Evolutionary conservation across 1,140 invertebrate species (phyloP).

Genomic region (Papilio aristodemus): DNA sequence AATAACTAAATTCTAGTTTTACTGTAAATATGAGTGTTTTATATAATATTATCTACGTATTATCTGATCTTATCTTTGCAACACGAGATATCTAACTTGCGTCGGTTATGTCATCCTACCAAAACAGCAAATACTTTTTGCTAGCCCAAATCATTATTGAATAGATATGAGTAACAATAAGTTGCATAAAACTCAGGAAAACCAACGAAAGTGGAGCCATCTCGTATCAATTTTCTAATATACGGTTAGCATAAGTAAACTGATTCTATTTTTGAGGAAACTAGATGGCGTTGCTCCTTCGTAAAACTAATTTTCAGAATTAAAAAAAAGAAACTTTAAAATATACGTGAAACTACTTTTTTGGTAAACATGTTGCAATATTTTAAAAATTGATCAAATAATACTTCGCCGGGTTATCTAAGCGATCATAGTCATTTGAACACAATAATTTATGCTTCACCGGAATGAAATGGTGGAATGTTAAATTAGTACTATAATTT

Average conservation of each 20-base stretch:
- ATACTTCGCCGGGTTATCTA: too few relatives aligned
- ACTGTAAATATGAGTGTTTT: not conserved
- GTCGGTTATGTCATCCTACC: not conserved
- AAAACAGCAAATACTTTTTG: slow-evolving; percentile 6
- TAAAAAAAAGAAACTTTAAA: too few relatives aligned
- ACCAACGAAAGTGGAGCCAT: not conserved
- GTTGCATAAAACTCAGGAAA: not conserved
- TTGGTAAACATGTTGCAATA: too few relatives aligned
- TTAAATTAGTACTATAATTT: too few relatives aligned
- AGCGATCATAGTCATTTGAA: not conserved
- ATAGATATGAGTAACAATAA: not conserved
- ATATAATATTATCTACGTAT: not conserved
- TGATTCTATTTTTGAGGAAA: not conserved
- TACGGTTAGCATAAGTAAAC: not conserved
- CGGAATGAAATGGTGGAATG: too few relatives aligned
- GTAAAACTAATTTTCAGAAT: not conserved
- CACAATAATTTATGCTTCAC: too few relatives aligned
- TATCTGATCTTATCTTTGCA: not conserved
- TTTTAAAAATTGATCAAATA: too few relatives aligned
- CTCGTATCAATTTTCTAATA: not conserved
- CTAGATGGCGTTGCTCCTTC: slow-evolving; percentile 11
- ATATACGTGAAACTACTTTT: too few relatives aligned
- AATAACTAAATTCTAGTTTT: not conserved
- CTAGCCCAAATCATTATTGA: not conserved
- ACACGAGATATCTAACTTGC: not conserved